Base-by-base conservation (phyloP, 2,797 vertebrate genomes). In the Hapalemur alaotrensis region DNA sequence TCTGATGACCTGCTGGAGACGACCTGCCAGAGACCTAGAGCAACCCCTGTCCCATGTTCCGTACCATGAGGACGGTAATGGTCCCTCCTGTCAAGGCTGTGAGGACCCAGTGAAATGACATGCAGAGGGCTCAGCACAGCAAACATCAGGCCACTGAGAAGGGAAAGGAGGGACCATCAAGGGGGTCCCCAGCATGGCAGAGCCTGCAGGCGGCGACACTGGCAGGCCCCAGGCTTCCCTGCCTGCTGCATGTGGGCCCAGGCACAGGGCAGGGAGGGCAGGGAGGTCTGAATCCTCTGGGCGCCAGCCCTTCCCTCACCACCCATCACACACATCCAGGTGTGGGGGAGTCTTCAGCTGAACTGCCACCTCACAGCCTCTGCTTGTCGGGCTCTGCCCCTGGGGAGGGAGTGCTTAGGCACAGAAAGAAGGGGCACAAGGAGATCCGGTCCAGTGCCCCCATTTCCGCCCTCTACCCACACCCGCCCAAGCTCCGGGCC, bases 371-470 rank as follows among this genome's bases (percentile, higher is more conserved):
- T 7, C n/a, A 22, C 9, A 28, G 46, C 63, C 4, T 32, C 13
- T 46, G 61, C 48, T 52, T 20, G 8, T 22, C 61, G 41, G 63
- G n/a, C 25, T 54, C 73, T 82, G 35, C 57, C 54, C 82, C 88
- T 15, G 20, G 95, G 86, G 92, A 92, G 59, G 7, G 18, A 80
- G 54, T 4, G 22, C 38, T 92, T 22, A 69, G 84, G 61, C 59
- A 69, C 82, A 86, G 28, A 79, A 81, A 94, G 88, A 92, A 89
- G 32, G 75, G 82, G 91, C 57, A 10, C 4, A 13, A 63, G 93
- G 93, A 97, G 95, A 98, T 95, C 87, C 41, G 89, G 89, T 97
- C 59, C 98, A 97, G 93, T 98, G 96, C 97, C 96, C 95, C 97
- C 61, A 96, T 96, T 97, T 96, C 97, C 93, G 97, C 97, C 95